Evolutionary conservation across 2,797 vertebrate genomes (phyloP).

Genomic region (Girardinus metallicus): DNA sequence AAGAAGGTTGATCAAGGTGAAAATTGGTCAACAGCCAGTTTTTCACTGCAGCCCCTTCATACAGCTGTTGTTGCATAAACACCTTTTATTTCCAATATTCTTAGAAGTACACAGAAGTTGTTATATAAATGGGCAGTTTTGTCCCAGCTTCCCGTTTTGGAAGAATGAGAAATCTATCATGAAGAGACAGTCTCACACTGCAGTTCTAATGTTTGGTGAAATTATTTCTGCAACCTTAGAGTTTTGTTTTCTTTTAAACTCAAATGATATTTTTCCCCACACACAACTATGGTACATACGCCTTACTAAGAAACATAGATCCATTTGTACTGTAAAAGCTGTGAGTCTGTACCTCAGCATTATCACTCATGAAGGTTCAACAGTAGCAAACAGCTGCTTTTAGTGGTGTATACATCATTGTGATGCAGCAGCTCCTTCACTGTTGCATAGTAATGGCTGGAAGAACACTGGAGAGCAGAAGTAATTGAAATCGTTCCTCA

Average conservation of each 20-base stretch:
- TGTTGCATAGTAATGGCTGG: constrained; percentile 58
- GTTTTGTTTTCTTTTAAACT: not conserved
- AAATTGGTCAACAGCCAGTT: not conserved
- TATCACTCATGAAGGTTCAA: constrained; percentile 58
- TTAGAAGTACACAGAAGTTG: constrained; percentile 22
- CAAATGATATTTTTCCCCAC: constrained; percentile 12
- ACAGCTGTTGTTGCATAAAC: not conserved
- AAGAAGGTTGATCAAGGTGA: not conserved
- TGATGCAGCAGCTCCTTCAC: constrained; percentile 53
- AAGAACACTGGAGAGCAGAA: constrained; percentile 62
- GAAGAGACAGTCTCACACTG: not conserved
- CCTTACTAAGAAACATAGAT: constrained; percentile 26
- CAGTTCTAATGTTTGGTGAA: constrained; percentile 16
- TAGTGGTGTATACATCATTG: constrained; percentile 59
- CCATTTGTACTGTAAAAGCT: constrained; percentile 36
- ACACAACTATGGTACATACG: constrained; percentile 20
- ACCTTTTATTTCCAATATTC: constrained; percentile 12
- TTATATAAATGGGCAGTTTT: constrained; percentile 9
- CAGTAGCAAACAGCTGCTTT: constrained; percentile 64
- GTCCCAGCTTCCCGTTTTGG: not conserved
- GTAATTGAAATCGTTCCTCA: constrained; percentile 74
- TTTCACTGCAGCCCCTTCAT: not conserved
- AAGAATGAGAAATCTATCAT: not conserved
- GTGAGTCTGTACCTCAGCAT: constrained; percentile 37
- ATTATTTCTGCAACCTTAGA: constrained; percentile 11